Conservation (phyloP, 2,113 vertebrate genomes). For the Vulpes vulpes region DNA sequence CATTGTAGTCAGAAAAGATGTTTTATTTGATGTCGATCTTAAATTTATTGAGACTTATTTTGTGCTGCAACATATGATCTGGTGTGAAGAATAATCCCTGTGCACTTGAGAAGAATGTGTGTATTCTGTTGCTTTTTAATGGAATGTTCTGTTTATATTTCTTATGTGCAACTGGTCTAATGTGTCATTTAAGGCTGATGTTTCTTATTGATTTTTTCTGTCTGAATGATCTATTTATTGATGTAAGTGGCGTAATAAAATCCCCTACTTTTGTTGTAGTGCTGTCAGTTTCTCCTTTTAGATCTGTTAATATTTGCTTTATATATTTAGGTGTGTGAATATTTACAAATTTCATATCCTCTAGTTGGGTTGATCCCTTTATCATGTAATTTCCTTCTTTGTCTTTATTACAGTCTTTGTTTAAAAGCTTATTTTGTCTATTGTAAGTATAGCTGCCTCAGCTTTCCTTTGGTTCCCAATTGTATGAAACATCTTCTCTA, state of each 20-base stretch:
- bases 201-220: not conserved
- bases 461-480: not conserved
- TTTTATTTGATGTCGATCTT: not conserved
- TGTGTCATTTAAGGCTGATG: not conserved
- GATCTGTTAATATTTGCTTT: not conserved
- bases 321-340: not conserved
- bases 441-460: not conserved
- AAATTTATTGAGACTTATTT: not conserved
- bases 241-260: not conserved
- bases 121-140: not conserved
- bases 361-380: not conserved
- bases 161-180: not conserved
- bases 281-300: not conserved
- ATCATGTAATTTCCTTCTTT: not conserved
- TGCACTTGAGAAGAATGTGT: not conserved
- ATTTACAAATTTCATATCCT: not conserved
- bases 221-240: not conserved
- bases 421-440: not conserved
- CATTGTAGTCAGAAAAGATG: not conserved
- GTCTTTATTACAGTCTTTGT: not conserved
- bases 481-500: not conserved
- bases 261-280: not conserved
- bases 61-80: not conserved
- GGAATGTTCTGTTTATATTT: not conserved
- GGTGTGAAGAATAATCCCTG: not conserved